A percentile compares a stretch with the other conserved stretches of the same genome.
Conservation (phyloP, 1,140 invertebrate species). For the Leptinotarsa defecta region DNA sequence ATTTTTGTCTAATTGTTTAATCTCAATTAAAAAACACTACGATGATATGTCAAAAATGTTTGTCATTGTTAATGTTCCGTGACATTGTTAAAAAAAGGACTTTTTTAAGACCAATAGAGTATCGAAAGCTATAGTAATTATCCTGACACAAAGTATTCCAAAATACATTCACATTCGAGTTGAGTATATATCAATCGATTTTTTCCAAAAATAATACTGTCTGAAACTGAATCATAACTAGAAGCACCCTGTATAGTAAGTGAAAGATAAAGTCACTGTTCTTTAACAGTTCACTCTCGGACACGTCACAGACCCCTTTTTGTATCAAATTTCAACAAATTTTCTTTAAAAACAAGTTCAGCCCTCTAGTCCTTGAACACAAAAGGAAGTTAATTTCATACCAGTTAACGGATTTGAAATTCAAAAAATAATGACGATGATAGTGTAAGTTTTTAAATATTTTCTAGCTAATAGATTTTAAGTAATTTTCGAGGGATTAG, state of each 20-base stretch:
- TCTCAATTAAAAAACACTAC: no score
- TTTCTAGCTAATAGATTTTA: slow-evolving; percentile 3
- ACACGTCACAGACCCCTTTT: slow-evolving; percentile 14
- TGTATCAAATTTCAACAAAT: slow-evolving; percentile 19
- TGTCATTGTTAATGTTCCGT: no score
- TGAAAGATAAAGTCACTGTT: neutral
- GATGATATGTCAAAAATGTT: no score
- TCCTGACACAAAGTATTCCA: no score
- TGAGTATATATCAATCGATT: no score
- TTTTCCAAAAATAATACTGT: no score
- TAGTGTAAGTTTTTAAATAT: slow-evolving; percentile 12
- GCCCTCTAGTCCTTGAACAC: neutral
- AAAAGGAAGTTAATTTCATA: slow-evolving; percentile 23
- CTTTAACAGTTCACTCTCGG: neutral
- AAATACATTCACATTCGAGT: no score
- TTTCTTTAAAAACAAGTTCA: slow-evolving; percentile 21
- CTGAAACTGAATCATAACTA: no score
- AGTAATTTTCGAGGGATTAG: slow-evolving; percentile 16
- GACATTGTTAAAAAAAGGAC: no score
- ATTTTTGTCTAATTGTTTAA: no score
- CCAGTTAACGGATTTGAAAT: slow-evolving; percentile 18
- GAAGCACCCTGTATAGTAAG: neutral
- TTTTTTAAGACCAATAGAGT: no score
- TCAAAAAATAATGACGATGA: slow-evolving; percentile 20
- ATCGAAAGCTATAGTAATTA: no score